These are phyloP conservation scores for Drosophila hydei DNA, from an alignment of 1,140 invertebrate species.

Conservation along the genomic window DNA sequence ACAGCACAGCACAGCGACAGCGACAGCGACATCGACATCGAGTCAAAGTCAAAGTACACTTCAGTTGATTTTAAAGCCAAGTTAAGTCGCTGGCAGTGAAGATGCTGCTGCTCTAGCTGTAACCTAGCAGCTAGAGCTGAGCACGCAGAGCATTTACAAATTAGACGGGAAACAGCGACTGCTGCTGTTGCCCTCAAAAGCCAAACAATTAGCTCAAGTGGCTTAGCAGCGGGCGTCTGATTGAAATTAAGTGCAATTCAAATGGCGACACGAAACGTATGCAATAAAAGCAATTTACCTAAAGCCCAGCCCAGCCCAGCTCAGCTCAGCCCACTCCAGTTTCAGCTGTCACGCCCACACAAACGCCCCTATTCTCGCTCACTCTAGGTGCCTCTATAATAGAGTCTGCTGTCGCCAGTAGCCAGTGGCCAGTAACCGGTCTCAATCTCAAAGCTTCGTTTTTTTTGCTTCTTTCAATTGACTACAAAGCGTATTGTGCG, in stretches of 20 bases:
- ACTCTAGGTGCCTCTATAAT: conserved; percentile 23
- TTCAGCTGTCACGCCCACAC: background rate
- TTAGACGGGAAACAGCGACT: conserved; percentile 43
- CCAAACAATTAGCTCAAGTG: conserved; percentile 79
- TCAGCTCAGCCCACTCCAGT: background rate
- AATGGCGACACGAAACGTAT: conserved; percentile 76
- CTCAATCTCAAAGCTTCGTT: conserved; percentile 21
- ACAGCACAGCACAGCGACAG: too few relatives aligned
- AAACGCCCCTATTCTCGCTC: too few relatives aligned
- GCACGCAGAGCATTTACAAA: conserved; percentile 62
- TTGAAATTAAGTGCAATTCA: conserved; percentile 81
- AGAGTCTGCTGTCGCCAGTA: conserved; percentile 34
- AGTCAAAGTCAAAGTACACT: conserved; percentile 30
- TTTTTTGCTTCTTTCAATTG: conserved; percentile 37
- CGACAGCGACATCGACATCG: background rate
- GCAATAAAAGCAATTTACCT: conserved; percentile 80
- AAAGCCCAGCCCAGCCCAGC: conserved; percentile 46
- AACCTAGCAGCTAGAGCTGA: conserved; percentile 59
- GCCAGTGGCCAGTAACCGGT: conserved; percentile 15
- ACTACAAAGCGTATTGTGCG: conserved; percentile 50
- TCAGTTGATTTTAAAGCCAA: conserved; percentile 75
- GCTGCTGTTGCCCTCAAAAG: conserved; percentile 35
- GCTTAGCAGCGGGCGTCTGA: conserved; percentile 77
- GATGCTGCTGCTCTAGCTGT: conserved; percentile 58
- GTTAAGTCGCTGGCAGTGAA: conserved; percentile 59